These are phyloP conservation scores for Trachelus stipa DNA, from an alignment of 2,888 invertebrate species.

Conservation along the genomic window DNA sequence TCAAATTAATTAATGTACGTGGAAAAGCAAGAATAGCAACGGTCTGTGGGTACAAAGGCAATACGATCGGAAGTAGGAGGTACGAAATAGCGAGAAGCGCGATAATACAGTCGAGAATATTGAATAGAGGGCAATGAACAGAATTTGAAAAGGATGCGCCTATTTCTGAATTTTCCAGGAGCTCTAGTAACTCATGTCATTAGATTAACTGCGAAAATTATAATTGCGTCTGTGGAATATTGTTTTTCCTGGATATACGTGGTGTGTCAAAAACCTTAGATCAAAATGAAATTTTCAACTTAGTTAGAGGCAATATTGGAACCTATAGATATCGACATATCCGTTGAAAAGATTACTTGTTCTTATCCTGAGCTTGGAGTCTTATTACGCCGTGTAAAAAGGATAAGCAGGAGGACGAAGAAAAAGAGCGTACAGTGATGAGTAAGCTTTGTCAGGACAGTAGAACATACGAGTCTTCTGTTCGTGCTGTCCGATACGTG, in stretches of 20 bases:
- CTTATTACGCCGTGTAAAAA: not conserved
- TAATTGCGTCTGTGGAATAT: not conserved
- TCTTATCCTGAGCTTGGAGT: not conserved
- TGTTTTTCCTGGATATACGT: not conserved
- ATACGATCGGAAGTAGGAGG: not conserved
- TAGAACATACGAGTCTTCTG: not conserved
- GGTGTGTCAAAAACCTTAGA: not conserved
- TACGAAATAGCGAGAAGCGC: not conserved
- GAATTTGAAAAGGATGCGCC: not conserved
- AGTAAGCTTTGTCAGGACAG: not conserved
- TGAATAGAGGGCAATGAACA: not conserved
- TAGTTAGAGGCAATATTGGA: not conserved
- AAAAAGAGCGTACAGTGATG: not conserved
- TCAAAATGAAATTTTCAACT: not conserved
- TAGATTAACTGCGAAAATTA: not conserved
- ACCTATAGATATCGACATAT: not conserved
- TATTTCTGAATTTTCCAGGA: not conserved
- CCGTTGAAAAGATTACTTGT: not conserved
- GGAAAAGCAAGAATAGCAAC: no score
- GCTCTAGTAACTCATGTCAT: not conserved
- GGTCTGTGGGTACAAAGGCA: no score
- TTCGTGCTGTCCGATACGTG: not conserved
- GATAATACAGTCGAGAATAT: not conserved
- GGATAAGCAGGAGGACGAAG: not conserved
- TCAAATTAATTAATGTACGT: not conserved